Base-by-base conservation (phyloP, 2,113 vertebrate genomes). In the Scomber japonicus region DNA sequence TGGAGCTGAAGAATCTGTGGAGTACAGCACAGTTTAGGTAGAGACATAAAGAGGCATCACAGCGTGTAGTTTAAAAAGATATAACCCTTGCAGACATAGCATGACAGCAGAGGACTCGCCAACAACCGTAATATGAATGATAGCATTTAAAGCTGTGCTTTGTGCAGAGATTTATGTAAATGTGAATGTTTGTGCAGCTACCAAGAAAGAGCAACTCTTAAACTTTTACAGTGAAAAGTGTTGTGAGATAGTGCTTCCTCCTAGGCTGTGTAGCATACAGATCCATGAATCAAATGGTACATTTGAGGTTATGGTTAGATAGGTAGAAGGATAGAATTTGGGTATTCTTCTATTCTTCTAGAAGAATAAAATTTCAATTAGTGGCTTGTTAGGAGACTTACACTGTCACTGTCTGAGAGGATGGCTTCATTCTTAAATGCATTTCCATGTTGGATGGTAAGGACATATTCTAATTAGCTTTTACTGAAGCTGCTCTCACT, bases 1-100 rank as follows among this genome's bases (percentile, higher is more conserved):
- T 40, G 35, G 45, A 73, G 21, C 46, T 70, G 31, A 51, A 17
- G 60, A 75, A 66, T 60, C 51, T 81, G 64, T 6, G 60, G 35
- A 54, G n/a, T 49, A 17, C 61, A 50, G 45, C 9, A 40, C 45
- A 61, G 24, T 66, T 69, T 46, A 74, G 60, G 7, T 31, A 53
- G 30, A 59, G 30, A 59, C 50, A 60, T 15, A 31, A 49, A 66
- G 21, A 64, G n/a, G 27, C 49, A 50, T 45, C 4, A 40, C 19
- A 14, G 4, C n/a, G 8, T 44, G 11, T 4, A 51, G 9, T 62
- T 54, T 14, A 3, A 15, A 46, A 69, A 19, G 9, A n/a, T 24
- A 17, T 16, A 8, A 63, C 17, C 19, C n/a, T 17, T 19, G 7
- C 30, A 14, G 14, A 59, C 9, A 11, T 27, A 59, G 17, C 16